These are phyloP conservation scores for Trematocara caparti DNA, from an alignment of 2,797 vertebrate genomes.

Conservation along the genomic window DNA sequence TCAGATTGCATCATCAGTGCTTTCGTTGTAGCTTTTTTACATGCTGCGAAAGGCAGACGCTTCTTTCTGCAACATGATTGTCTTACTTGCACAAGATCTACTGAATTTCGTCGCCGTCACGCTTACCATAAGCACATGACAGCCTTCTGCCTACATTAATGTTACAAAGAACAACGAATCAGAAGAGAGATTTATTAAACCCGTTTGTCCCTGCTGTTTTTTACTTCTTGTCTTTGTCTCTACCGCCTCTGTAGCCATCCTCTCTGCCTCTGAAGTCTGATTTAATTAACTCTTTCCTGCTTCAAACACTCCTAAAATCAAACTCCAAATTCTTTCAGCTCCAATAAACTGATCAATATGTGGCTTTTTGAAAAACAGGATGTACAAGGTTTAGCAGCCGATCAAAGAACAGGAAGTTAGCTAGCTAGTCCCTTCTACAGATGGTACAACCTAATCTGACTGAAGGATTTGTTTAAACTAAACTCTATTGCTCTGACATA, in stretches of 20 bases:
- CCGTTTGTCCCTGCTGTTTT: background rate
- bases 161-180: background rate
- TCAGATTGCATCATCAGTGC: background rate
- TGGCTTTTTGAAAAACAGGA: background rate
- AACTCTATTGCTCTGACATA: background rate
- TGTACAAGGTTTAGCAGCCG: background rate
- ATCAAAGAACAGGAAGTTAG: background rate
- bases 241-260: background rate
- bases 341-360: background rate
- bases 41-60: background rate
- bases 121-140: background rate
- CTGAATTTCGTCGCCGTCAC: accelerated
- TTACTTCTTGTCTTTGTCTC: background rate
- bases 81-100: background rate
- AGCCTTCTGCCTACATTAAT: background rate
- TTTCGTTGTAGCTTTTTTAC: background rate
- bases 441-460: background rate
- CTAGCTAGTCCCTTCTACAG: background rate
- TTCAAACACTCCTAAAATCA: background rate
- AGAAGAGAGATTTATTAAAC: background rate
- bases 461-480: background rate
- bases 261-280: background rate
- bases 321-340: background rate
- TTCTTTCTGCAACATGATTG: background rate
- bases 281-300: background rate